Evolutionary conservation across 1,140 invertebrate genomes (phyloP), one percentile per base, ranked within the genome.

Genomic region (Battus philenor): DNA sequence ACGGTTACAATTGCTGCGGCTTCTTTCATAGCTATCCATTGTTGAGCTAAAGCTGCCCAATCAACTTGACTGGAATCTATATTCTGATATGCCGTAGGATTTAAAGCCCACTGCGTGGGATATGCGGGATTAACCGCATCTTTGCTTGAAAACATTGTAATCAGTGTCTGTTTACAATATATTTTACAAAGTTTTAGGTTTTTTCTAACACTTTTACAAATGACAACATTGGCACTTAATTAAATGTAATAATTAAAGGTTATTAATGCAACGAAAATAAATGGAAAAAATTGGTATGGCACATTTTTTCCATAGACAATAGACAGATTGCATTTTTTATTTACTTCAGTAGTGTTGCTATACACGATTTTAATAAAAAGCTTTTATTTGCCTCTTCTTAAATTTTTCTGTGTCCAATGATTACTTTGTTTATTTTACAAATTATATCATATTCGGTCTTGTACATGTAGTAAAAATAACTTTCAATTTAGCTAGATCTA

Each of bases 21-120:
- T 74, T 97, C 95, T 68, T 97, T 97, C 95, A 98, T 97, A 70
- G 94, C 93, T 51, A 98, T 98, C 97, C 97, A 98, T 90, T 98
- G 96, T 68, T 98, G 97, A 9, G 97, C 97, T 54, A 98, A 82
- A 41, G 94, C 91, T 17, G 96, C 97, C 97, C 97, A 98, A 81
- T 98, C 97, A 41, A 98, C 97, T 90, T 87, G 79, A 52, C 89
- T 89, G 49, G 86, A 86, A 58, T 85, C 79, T 50, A 88, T 74
- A 68, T 88, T 88, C 76, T 91, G 90, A 72, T 91, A 91, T 26
- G 90, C 88, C 32, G 89, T 88, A 10, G 92, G 91, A 87, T 93
- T 93, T 12, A 93, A 74, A 12, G 91, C 90, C 92, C 92, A 93
- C 65, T 93, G 90, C 54, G 90, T 90, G 50, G 89, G 89, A 83